Conservation (phyloP, 2,888 invertebrate genomes). For the Smittia sp. region DNA sequence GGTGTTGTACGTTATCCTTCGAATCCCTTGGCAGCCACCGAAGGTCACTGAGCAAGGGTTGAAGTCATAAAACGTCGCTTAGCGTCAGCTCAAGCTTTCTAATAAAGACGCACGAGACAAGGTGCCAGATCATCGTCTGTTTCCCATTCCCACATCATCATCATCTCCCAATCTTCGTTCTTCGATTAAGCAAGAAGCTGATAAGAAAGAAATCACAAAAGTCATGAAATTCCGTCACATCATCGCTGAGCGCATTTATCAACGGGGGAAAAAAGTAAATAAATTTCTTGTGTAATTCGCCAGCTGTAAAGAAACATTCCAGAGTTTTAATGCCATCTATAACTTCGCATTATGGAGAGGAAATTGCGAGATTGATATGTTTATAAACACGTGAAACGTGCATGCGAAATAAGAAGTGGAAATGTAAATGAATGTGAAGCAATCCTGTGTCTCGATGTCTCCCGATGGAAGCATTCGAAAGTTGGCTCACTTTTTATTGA, state of each 20-base stretch:
- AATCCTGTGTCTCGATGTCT: neutral
- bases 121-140: neutral
- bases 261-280: neutral
- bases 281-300: constrained; percentile 16
- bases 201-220: constrained; percentile 5
- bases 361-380: constrained; percentile 19
- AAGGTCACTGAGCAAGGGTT: too few relatives aligned
- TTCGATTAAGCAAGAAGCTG: neutral
- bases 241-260: constrained; percentile 3
- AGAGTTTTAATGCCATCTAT: constrained; percentile 11
- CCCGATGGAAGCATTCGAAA: constrained; percentile 14
- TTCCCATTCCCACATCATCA: neutral
- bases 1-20: too few relatives aligned
- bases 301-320: constrained; percentile 15
- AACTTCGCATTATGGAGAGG: constrained; percentile 11
- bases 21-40: neutral
- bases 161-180: neutral
- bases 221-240: constrained; percentile 16
- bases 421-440: neutral
- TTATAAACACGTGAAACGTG: constrained; percentile 14
- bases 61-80: neutral
- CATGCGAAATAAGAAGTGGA: neutral
- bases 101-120: neutral
- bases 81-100: neutral
- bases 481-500: constrained; percentile 15